Percentiles rank a stretch among this genome's conserved stretches.
These are phyloP conservation scores for Calidris pygmaea DNA, from an alignment of 2,113 vertebrate species.

Conservation along the genomic window DNA sequence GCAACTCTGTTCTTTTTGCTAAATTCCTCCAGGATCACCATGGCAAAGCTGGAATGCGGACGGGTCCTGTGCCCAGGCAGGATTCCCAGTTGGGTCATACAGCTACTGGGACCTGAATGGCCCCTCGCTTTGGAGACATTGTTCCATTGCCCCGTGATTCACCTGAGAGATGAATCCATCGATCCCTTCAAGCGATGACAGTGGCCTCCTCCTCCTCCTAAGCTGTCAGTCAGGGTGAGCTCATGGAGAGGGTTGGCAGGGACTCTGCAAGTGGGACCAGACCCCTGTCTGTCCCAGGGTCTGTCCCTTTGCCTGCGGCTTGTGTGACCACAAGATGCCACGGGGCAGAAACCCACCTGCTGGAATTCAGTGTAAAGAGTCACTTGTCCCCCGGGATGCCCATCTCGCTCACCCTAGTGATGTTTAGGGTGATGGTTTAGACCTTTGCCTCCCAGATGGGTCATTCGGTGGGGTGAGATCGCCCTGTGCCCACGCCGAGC, in stretches of 20 bases:
- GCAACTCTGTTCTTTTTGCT: no score
- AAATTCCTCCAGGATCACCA: accelerated
- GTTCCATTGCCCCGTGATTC: background rate
- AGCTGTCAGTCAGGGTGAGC: background rate
- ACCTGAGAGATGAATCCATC: background rate
- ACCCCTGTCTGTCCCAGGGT: background rate
- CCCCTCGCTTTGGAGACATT: background rate
- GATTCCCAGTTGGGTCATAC: background rate
- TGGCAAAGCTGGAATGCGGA: background rate
- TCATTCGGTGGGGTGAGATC: accelerated
- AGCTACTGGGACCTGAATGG: background rate
- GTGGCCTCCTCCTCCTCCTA: background rate
- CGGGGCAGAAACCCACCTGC: background rate
- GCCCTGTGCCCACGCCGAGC: accelerated
- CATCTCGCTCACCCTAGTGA: accelerated
- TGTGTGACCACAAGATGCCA: background rate
- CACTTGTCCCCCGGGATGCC: background rate
- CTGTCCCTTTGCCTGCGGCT: background rate
- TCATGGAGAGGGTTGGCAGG: accelerated
- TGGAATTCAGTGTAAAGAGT: accelerated
- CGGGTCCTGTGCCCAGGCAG: background rate
- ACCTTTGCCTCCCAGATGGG: background rate
- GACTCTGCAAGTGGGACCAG: background rate
- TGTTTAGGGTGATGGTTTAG: accelerated
- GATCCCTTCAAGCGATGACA: background rate